Conservation (phyloP, 2,113 vertebrate genomes). For the Festucalex cinctus region DNA sequence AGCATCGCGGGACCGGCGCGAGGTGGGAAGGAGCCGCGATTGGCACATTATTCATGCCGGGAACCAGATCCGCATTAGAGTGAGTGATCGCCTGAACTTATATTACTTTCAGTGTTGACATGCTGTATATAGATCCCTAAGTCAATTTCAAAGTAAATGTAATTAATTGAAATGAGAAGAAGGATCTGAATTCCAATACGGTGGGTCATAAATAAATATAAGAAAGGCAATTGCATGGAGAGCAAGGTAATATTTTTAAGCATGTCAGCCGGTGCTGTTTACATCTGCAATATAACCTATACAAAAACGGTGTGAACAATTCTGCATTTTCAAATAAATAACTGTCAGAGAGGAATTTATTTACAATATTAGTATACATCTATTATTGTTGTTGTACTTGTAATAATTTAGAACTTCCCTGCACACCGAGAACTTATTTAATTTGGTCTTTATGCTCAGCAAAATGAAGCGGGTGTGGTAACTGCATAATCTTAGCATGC, state of each 20-base stretch:
- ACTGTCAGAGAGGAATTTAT: not conserved
- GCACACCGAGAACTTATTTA: not conserved
- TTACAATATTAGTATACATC: not conserved
- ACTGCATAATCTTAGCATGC: not conserved
- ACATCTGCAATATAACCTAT: not conserved
- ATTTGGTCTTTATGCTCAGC: not conserved
- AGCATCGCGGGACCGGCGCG: conserved; percentile 39
- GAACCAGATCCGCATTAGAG: conserved; percentile 27
- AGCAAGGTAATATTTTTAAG: not conserved
- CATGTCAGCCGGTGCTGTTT: not conserved
- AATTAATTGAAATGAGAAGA: not conserved
- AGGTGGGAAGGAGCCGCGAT: conserved; percentile 14
- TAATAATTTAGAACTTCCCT: not conserved
- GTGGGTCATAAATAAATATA: not conserved
- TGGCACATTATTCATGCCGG: conserved; percentile 23
- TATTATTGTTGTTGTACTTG: not conserved
- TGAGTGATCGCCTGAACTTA: conserved; percentile 21
- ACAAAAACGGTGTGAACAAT: not conserved
- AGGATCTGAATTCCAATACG: not conserved
- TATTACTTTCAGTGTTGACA: conserved; percentile 2
- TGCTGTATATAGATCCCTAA: not conserved
- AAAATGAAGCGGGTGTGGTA: not conserved
- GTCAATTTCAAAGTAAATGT: not conserved
- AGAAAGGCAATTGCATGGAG: not conserved
- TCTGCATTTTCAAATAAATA: not conserved